These are phyloP conservation scores for Oscheius sp. DNA, from an alignment of 2,888 invertebrate species.

Conservation along the genomic window DNA sequence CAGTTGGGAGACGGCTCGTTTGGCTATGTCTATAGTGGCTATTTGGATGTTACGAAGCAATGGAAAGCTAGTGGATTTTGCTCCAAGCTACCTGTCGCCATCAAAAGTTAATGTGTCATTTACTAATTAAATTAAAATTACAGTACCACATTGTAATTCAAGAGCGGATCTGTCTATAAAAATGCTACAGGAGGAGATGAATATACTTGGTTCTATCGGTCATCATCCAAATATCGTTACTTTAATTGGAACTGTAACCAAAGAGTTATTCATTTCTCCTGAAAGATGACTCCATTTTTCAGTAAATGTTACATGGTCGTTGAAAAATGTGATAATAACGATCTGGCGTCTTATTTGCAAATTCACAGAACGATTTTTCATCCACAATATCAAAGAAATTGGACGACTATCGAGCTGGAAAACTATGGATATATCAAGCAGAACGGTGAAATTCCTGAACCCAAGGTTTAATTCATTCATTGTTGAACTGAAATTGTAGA, in stretches of 20 bases:
- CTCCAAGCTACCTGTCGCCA: not conserved
- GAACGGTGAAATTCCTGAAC: not conserved
- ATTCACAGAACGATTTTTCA: not conserved
- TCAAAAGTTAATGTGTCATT: not conserved
- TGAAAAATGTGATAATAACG: not conserved
- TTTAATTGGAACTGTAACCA: slow-evolving; percentile 48
- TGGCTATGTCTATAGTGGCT: not conserved
- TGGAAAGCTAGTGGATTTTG: not conserved
- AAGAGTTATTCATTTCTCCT: slow-evolving; percentile 16
- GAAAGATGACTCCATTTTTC: not conserved
- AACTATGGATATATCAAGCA: not conserved
- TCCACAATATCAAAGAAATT: not conserved
- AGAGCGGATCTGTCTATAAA: not conserved
- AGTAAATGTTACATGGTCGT: not conserved
- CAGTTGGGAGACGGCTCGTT: not conserved
- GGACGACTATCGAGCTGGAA: not conserved
- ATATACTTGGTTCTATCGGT: slow-evolving; percentile 48
- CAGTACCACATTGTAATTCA: not conserved
- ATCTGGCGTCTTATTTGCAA: not conserved
- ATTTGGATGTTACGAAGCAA: not conserved
- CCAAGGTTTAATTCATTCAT: not conserved
- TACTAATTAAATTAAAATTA: not conserved
- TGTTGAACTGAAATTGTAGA: not conserved
- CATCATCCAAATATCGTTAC: slow-evolving; percentile 51
- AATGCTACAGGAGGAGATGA: slow-evolving; percentile 50